A percentile compares a stretch with the other conserved stretches of the same genome.
Conservation (phyloP, 2,797 vertebrate species). For the Bufotes viridis region DNA sequence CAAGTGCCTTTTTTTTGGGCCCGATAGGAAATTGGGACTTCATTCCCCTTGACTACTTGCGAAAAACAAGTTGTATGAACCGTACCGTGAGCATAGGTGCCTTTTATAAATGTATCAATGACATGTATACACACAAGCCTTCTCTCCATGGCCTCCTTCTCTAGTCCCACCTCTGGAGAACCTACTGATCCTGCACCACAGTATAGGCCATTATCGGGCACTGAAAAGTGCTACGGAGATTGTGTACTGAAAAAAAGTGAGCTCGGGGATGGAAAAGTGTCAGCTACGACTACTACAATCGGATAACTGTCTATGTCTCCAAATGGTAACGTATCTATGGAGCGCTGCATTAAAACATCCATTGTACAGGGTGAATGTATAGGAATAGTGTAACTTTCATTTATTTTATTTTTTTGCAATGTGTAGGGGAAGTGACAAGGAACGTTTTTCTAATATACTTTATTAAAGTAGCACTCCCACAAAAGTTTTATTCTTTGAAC, state of each 20-base stretch:
- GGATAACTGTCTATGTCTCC: background rate
- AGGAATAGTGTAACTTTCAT: too few relatives aligned
- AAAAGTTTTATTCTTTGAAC: too few relatives aligned
- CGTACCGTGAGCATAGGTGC: slow-evolving; percentile 33
- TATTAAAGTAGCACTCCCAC: too few relatives aligned
- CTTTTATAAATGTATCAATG: slow-evolving; percentile 37
- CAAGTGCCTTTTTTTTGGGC: slow-evolving; percentile 80
- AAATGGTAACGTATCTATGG: background rate
- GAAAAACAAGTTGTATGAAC: slow-evolving; percentile 63
- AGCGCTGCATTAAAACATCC: background rate
- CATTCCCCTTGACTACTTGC: slow-evolving; percentile 77
- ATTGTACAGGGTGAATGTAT: background rate
- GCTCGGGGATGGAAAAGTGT: background rate
- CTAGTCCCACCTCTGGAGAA: background rate
- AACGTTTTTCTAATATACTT: too few relatives aligned
- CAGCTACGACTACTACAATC: background rate
- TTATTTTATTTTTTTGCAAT: too few relatives aligned
- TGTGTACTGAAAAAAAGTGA: background rate
- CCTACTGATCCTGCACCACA: background rate
- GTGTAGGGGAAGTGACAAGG: too few relatives aligned
- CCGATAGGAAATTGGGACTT: slow-evolving; percentile 82
- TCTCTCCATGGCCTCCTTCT: slow-evolving; percentile 1
- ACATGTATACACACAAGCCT: slow-evolving; percentile 34
- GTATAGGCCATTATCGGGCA: background rate
- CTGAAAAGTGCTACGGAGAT: background rate